Base-by-base conservation (phyloP, 2,797 vertebrate genomes). In the Periparus ater region DNA sequence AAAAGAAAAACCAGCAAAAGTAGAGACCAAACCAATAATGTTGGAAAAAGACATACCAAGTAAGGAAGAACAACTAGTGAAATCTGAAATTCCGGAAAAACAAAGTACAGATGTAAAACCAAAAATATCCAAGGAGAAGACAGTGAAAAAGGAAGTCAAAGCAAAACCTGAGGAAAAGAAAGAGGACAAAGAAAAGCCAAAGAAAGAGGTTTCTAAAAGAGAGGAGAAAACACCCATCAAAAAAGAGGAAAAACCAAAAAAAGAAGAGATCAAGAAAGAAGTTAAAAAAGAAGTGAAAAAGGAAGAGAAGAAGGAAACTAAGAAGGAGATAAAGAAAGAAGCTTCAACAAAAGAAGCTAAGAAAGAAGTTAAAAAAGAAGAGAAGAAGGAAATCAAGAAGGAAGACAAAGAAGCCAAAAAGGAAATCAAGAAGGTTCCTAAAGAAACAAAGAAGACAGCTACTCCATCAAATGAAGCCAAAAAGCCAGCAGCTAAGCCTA, bases 331-430 rank as follows among this genome's bases (percentile, higher is more conserved):
- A n/a, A 96, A 98, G 15, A 99, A 98, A 96, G 99, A 98, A 81
- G 36, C 93, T 17, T 71, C 97, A n/a, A 54, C 93, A 68, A 98
- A 98, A 60, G 98, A 98, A 42, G 42, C 7, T 73, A 97, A 98
- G 91, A 98, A 97, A 78, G 98, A 99, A 50, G 48, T 94, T 32
- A 99, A 98, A 97, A 99, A 98, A 93, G 99, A 99, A 53, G 98
- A 98, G 88, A 99, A 99, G 97, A 99, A 98, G 94, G 99, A 99
- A 87, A 92, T 89, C 62, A 99, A 99, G 95, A 99, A 98, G 80
- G 98, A 98, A 53, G 98, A 98, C 48, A 98, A 98, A 83, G 98
- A 98, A 73, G 48, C 91, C 36, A 98, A 98, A 94, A 99, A 98
- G 95, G 99, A 99, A 73, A 75, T 97, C 4, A 99, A 99, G 97